phyloP scores from a whole-genome alignment of 2,888 invertebrate species.

The Terebella lapidaria region DNA sequence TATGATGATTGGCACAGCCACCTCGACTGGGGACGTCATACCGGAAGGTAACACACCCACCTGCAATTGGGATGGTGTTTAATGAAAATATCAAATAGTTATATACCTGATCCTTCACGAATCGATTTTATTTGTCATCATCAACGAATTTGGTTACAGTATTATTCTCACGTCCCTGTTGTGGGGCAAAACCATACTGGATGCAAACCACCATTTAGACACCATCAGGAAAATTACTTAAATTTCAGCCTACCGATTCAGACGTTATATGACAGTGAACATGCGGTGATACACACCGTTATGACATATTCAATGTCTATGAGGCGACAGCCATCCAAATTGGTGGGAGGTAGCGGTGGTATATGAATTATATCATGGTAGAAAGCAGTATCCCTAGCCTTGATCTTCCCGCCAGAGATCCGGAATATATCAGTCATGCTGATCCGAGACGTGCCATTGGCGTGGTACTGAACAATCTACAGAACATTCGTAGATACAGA shows the following conservation, averaged over 20 bases:
- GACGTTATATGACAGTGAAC: too few species aligned
- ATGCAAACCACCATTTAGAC: too few species aligned
- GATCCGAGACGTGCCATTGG: slow-evolving; percentile 12
- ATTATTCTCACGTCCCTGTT: too few species aligned
- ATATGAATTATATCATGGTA: slow-evolving; percentile 34
- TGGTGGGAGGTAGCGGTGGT: slow-evolving; percentile 29
- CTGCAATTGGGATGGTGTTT: too few species aligned
- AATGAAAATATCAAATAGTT: too few species aligned
- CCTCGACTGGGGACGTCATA: slow-evolving; percentile 18
- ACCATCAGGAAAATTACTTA: too few species aligned
- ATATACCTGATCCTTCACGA: too few species aligned
- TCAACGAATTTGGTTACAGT: too few species aligned
- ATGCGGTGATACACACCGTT: slow-evolving; percentile 17
- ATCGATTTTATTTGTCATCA: too few species aligned
- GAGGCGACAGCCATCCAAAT: slow-evolving; percentile 25
- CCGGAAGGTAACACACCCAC: slow-evolving; percentile 25
- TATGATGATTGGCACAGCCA: slow-evolving; percentile 24
- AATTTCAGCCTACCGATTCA: too few species aligned
- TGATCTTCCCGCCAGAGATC: slow-evolving; percentile 28
- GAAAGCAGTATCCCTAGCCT: slow-evolving; percentile 26
- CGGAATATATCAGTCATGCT: slow-evolving; percentile 27
- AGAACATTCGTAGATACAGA: background rate
- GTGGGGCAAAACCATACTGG: too few species aligned
- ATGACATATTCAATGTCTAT: slow-evolving; percentile 28
- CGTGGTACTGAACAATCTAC: slow-evolving; percentile 23